These are phyloP conservation scores for Danionella cerebrum DNA, from an alignment of 2,113 vertebrate genomes.

Conservation along the genomic window DNA sequence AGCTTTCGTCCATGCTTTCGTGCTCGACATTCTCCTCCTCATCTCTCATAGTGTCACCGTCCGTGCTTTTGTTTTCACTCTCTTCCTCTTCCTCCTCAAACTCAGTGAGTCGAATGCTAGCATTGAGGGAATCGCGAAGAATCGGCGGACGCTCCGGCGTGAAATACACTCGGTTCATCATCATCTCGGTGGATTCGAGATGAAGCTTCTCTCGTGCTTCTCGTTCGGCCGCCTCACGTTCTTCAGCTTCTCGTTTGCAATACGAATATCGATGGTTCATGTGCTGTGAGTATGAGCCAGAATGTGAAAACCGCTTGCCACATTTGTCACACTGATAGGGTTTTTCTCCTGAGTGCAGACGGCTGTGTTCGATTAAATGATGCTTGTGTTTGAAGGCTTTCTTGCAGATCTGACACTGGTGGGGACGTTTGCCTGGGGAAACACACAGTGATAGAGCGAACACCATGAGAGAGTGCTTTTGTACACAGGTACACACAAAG, in stretches of 20 bases:
- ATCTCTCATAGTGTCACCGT: slow-evolving; percentile 94
- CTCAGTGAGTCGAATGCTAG: slow-evolving; percentile 79
- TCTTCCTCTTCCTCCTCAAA: slow-evolving; percentile 94
- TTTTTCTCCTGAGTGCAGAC: slow-evolving; percentile 97
- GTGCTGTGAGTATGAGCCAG: slow-evolving; percentile 98
- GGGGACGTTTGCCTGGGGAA: slow-evolving; percentile 90
- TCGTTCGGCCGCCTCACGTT: slow-evolving; percentile 91
- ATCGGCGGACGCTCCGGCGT: slow-evolving; percentile 80
- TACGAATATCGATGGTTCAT: slow-evolving; percentile 99
- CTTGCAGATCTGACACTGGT: slow-evolving; percentile 99
- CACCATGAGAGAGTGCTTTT: not conserved
- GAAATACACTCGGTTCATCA: slow-evolving; percentile 95
- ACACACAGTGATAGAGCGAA: slow-evolving; percentile 49
- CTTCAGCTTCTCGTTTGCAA: slow-evolving; percentile 98
- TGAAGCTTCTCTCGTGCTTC: slow-evolving; percentile 94
- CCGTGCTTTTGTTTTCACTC: slow-evolving; percentile 97
- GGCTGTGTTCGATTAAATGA: slow-evolving; percentile 96
- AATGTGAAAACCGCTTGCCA: slow-evolving; percentile 97
- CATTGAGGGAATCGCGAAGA: slow-evolving; percentile 75
- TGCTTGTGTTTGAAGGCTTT: slow-evolving; percentile 99
- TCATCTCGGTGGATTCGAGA: slow-evolving; percentile 93
- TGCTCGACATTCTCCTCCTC: slow-evolving; percentile 96
- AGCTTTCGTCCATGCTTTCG: slow-evolving; percentile 99
- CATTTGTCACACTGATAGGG: slow-evolving; percentile 99
- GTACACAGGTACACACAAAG: not conserved